Base-by-base conservation (phyloP, 2,797 vertebrate species). In the Acipenser ruthenus region DNA sequence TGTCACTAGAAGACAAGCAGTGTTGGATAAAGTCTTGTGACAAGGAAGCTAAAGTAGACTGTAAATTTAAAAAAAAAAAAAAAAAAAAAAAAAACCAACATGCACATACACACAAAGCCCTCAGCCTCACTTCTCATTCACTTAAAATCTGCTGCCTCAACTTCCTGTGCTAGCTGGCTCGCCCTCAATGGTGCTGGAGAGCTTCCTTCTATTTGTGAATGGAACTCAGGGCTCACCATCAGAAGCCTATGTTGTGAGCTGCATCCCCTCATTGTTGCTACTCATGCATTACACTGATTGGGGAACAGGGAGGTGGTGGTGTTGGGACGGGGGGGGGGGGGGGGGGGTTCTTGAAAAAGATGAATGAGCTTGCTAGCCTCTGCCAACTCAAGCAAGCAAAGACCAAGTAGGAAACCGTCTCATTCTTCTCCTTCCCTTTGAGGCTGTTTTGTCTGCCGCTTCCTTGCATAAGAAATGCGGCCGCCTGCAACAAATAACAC, bases 401-500 rank as follows among this genome's bases (percentile, higher is more conserved):
- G 84, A 82, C 86, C 83, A 88, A 84, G 74, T 79, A 86, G 89
- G 90, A 91, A 93, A 89, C 82, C 82, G 81, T 87, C 86, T 86
- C 87, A 83, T 87, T 77, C 83, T 87, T 81, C 83, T 69, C 65
- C 77, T 80, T 89, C 89, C 84, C 88, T 85, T 73, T 66, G 65
- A 84, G 84, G 77, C 79, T 76, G 75, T 80, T 83, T 80, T 60
- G 81, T 71, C 79, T 72, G 71, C 79, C 74, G 78, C 85, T 89
- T 88, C 84, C 87, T 84, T 83, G 87, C 84, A 90, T 90, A 86
- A 84, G 84, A 82, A 90, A 87, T 82, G 77, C 64, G 63, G 59
- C 49, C 37, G 75, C 72, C 74, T 71, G 70, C 75, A 72, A 74
- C 73, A 79, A 85, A 78, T 60, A 73, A 78, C 75, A 79, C 77